Percentiles rank a stretch among this genome's conserved stretches.
phyloP scores from a whole-genome alignment of 2,888 invertebrate species.

The Camponotus fellah region DNA sequence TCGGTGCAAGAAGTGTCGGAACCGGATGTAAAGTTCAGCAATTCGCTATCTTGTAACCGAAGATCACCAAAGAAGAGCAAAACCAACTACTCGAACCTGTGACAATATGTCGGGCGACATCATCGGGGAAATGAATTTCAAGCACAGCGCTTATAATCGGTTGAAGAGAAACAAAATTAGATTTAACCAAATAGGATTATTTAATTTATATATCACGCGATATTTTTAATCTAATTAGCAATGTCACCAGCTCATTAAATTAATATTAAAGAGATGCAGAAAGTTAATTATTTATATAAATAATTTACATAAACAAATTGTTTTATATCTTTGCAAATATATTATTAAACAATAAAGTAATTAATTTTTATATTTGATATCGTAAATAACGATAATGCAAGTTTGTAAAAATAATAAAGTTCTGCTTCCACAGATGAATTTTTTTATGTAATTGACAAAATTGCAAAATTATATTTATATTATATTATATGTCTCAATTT shows the following conservation, averaged over 20 bases:
- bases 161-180: background rate
- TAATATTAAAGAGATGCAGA: background rate
- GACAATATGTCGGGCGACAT: constrained; percentile 44
- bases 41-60: constrained; percentile 60
- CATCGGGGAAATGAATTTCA: constrained; percentile 53
- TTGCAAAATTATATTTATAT: constrained; percentile 10
- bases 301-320: background rate
- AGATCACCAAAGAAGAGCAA: constrained; percentile 42
- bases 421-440: background rate
- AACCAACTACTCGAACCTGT: constrained; percentile 43
- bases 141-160: background rate
- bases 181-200: background rate
- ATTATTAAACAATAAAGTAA: background rate
- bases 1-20: constrained; percentile 59
- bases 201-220: background rate
- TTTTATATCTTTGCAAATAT: background rate
- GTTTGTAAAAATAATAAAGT: constrained; percentile 3
- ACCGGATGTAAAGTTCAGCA: constrained; percentile 69
- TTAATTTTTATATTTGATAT: background rate
- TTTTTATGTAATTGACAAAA: constrained; percentile 6
- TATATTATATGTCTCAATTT: background rate
- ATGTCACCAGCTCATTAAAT: background rate
- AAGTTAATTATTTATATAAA: background rate
- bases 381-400: background rate
- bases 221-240: background rate